Evolutionary conservation across 2,797 vertebrate species (phyloP).

Genomic region (Pipistrellus kuhlii): DNA sequence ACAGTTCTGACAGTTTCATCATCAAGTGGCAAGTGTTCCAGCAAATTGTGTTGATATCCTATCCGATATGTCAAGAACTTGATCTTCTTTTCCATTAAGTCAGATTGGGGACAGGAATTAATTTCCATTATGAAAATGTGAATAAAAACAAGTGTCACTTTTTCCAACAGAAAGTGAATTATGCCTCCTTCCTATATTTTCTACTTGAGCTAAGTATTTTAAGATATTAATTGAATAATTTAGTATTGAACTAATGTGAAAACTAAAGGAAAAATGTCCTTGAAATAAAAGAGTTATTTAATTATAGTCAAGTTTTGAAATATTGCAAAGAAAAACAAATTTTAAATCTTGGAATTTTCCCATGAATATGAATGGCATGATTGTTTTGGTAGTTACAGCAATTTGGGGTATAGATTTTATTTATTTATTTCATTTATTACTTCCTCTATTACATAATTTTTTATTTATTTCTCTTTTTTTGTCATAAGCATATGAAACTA

Average conservation of each 20-base stretch:
- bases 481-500: background rate
- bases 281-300: constrained; percentile 64
- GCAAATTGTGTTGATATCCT: constrained; percentile 75
- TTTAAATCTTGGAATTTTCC: background rate
- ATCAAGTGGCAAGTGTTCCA: constrained; percentile 76
- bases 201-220: background rate
- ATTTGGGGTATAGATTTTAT: background rate
- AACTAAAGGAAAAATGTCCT: background rate
- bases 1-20: constrained; percentile 76
- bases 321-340: background rate
- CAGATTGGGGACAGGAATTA: constrained; percentile 73
- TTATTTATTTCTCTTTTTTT: background rate
- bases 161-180: constrained; percentile 54
- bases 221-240: constrained; percentile 68
- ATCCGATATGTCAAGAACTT: constrained; percentile 78
- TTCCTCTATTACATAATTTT: background rate
- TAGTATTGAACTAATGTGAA: constrained; percentile 53
- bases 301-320: constrained; percentile 48
- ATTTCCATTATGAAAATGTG: constrained; percentile 78
- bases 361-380: background rate
- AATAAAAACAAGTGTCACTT: constrained; percentile 39
- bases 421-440: background rate
- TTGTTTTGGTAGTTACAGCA: background rate
- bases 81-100: constrained; percentile 79
- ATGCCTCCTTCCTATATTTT: background rate